Evolutionary conservation across 2,888 invertebrate species (phyloP), one percentile per base, ranked within the genome.

Genomic region (Chironomus riparius): DNA sequence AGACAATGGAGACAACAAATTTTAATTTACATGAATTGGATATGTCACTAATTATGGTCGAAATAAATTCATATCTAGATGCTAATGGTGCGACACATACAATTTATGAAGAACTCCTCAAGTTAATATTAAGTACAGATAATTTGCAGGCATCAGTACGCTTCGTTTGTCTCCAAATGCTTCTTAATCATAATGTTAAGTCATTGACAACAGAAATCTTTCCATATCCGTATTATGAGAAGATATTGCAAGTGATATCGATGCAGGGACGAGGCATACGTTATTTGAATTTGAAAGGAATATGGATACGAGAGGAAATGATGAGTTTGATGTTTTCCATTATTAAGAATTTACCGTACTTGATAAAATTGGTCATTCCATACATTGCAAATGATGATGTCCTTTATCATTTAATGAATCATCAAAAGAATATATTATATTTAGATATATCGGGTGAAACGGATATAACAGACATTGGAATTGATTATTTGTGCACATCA

Each of bases 251-350:
- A 82, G 86, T 88, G 78, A 88, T 91, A 79, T 85, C 86, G 4
- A 86, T 86, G 22, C 89, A 89, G 82, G 91, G 91, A 6, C 86
- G 85, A 6, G 88, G 90, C 47, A 80, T 91, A 78, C 18, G 68
- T n/a, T 47, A 83, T 71, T 86, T 91, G 73, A 90, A 91, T 82
- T 83, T 91, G 76, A 91, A 90, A 84, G 91, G 91, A 13, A 88
- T 91, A 47, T 91, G 91, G 91, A 88, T 89, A 62, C 88, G 89
- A 81, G 90, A 90, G 73, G 90, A 91, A 78, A 88, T 89, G 79
- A 86, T 90, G 79, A 83, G 86, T 76, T 85, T 89, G 12, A 85
- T 91, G 84, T 88, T 87, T 77, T 85, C 88, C 38, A 82, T 90
- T 38, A 85, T 91, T 6, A 85, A 86, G 78, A 88, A 87, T 79